These are phyloP conservation scores for Tethea ocularis DNA, from an alignment of 2,888 invertebrate genomes.

Conservation along the genomic window DNA sequence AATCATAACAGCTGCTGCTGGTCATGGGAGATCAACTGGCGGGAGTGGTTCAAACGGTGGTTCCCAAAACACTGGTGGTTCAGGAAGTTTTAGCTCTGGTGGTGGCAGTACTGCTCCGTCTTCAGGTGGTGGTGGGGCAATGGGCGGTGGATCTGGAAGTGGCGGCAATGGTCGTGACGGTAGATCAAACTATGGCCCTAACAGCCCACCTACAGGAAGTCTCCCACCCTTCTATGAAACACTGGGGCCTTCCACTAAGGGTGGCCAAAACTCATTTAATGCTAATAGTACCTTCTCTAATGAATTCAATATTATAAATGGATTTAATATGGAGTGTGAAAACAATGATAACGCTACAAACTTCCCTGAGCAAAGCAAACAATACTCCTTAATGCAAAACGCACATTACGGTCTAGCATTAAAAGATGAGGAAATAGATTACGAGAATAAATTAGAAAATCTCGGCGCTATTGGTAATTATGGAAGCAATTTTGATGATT, in stretches of 20 bases:
- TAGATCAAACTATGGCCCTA: conserved; percentile 93
- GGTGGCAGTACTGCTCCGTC: conserved; percentile 83
- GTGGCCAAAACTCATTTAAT: conserved; percentile 89
- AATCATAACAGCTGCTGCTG: conserved; percentile 89
- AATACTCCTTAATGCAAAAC: conserved; percentile 91
- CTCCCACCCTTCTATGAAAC: conserved; percentile 96
- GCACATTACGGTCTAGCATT: conserved; percentile 91
- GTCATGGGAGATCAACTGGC: conserved; percentile 89
- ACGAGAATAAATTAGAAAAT: conserved; percentile 90
- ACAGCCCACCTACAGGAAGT: conserved; percentile 93
- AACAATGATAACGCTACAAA: conserved; percentile 84
- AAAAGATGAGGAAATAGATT: conserved; percentile 92
- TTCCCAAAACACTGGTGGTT: conserved; percentile 78
- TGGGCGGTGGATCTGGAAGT: conserved; percentile 89
- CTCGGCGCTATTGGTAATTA: conserved; percentile 84
- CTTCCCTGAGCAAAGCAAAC: conserved; percentile 85
- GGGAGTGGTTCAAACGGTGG: conserved; percentile 80
- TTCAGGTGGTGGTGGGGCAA: conserved; percentile 84
- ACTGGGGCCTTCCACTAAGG: conserved; percentile 85
- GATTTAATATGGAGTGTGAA: conserved; percentile 90
- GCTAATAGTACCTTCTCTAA: conserved; percentile 87
- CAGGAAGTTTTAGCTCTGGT: conserved; percentile 82
- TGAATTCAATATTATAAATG: conserved; percentile 87
- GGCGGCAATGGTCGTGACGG: conserved; percentile 92
- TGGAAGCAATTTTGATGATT: conserved; percentile 88